These are phyloP conservation scores for Orthosia gothica DNA, from an alignment of 2,888 invertebrate species.

Conservation along the genomic window DNA sequence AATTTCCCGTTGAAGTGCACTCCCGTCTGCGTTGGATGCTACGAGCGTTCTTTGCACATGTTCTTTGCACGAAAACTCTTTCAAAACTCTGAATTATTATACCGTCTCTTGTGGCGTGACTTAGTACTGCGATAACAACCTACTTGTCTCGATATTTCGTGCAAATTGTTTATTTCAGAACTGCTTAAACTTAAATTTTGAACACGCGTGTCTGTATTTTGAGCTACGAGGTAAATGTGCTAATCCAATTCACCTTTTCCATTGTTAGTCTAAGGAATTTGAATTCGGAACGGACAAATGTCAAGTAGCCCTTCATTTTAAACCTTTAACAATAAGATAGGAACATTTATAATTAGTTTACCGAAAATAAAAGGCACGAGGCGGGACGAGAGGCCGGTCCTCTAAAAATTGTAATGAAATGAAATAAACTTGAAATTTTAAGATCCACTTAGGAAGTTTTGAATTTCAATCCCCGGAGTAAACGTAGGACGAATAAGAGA, in stretches of 20 bases:
- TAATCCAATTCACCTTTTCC: slow-evolving; percentile 49
- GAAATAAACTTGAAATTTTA: slow-evolving; percentile 64
- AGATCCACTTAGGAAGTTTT: slow-evolving; percentile 63
- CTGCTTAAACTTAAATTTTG: slow-evolving; percentile 13
- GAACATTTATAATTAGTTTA: slow-evolving; percentile 56
- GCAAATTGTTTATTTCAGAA: slow-evolving; percentile 38
- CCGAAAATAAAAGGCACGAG: slow-evolving; percentile 46
- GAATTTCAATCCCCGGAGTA: slow-evolving; percentile 62
- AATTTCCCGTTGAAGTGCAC: slow-evolving; percentile 75
- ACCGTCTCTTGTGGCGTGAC: slow-evolving; percentile 59
- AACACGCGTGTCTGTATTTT: slow-evolving; percentile 23
- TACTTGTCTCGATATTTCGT: slow-evolving; percentile 46
- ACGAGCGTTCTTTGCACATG: slow-evolving; percentile 71
- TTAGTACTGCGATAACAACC: slow-evolving; percentile 56
- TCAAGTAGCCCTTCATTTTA: slow-evolving; percentile 51
- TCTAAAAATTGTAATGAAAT: slow-evolving; percentile 62
- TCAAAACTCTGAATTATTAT: slow-evolving; percentile 72
- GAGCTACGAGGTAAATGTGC: slow-evolving; percentile 17
- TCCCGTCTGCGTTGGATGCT: slow-evolving; percentile 68
- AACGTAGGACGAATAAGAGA: slow-evolving; percentile 42
- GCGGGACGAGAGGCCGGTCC: slow-evolving; percentile 12
- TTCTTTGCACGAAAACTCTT: slow-evolving; percentile 73
- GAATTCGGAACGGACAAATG: slow-evolving; percentile 30
- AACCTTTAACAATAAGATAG: slow-evolving; percentile 46
- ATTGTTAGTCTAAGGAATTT: slow-evolving; percentile 49